Evolutionary conservation across 2,888 invertebrate species (phyloP), one percentile per base, ranked within the genome.

Genomic region (Andrena dorsata): DNA sequence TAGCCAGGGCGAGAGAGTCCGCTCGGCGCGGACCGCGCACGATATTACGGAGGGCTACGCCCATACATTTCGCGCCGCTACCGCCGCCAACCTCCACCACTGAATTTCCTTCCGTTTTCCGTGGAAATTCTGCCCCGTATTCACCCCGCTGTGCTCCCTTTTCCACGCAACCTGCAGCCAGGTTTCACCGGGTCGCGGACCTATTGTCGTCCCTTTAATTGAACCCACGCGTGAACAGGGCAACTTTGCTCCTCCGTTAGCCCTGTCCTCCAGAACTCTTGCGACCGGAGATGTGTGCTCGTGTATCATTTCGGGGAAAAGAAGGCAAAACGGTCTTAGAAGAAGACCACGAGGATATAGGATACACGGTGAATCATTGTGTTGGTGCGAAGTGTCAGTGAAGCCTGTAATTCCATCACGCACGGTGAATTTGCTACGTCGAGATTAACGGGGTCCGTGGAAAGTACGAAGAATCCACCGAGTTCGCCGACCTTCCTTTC

Each of bases 81-180:
- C 80, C 81, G 76, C 75, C 82, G 83, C 81, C 83, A 87, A 77
- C 82, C 76, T 85, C 87, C 82, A 83, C 89, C 89, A 86, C 90
- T 90, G 88, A 86, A 90, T 91, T 90, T 91, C 91, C 91, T 91
- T 91, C 91, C 91, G 90, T 86, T 88, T 88, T 88, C 86, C 83
- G 83, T 86, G 86, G 76, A 82, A 87, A 87, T 86, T 87, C 82
- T 85, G 60, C 79, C 76, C 61, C 70, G 73, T 64, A 35, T 58
- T 73, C 75, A 28, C 61, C 75, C 41, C 41, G 26, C 8, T 47
- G 10, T 61, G 53, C 26, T 53, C 73, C 64, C 65, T 68, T 78
- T 76, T 68, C 75, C 63, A 26, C 64, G 61, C 68, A 66, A 69
- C 64, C 77, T 58, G 66, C 58, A 77, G 61, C 73, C 61, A 51